These are phyloP conservation scores for Hyposoter didymator DNA, from an alignment of 2,888 invertebrate species.

Conservation along the genomic window DNA sequence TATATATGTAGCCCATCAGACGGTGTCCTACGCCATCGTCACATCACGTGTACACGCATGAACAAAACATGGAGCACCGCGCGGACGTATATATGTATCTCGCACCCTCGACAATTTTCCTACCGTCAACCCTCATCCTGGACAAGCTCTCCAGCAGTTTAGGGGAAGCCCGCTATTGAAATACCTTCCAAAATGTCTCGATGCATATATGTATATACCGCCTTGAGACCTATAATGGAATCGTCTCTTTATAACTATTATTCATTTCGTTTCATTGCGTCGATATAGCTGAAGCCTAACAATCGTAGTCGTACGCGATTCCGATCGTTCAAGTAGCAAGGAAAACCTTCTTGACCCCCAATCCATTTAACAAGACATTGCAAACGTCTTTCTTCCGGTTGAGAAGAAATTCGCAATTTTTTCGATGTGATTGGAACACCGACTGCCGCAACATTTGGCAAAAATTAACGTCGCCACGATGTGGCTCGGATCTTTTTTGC, in stretches of 20 bases:
- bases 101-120: constrained; percentile 50
- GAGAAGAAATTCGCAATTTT: no score
- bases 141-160: constrained; percentile 20
- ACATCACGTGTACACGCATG: neutral
- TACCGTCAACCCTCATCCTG: constrained; percentile 17
- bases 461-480: no score
- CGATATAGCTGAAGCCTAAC: constrained; percentile 5
- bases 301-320: neutral
- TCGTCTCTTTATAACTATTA: constrained; percentile 41
- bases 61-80: constrained; percentile 13
- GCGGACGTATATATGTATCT: neutral
- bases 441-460: no score
- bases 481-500: no score
- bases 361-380: no score
- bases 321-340: neutral
- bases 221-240: constrained; percentile 1
- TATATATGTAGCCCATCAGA: constrained; percentile 1
- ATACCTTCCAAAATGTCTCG: constrained; percentile 49
- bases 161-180: constrained; percentile 44
- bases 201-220: neutral
- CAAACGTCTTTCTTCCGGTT: no score
- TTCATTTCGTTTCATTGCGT: constrained; percentile 48
- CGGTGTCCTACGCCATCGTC: constrained; percentile 25
- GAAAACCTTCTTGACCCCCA: neutral
- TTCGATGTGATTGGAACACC: no score